phyloP scores from a whole-genome alignment of 1,140 invertebrate genomes.

The Agrilus planipennis region DNA sequence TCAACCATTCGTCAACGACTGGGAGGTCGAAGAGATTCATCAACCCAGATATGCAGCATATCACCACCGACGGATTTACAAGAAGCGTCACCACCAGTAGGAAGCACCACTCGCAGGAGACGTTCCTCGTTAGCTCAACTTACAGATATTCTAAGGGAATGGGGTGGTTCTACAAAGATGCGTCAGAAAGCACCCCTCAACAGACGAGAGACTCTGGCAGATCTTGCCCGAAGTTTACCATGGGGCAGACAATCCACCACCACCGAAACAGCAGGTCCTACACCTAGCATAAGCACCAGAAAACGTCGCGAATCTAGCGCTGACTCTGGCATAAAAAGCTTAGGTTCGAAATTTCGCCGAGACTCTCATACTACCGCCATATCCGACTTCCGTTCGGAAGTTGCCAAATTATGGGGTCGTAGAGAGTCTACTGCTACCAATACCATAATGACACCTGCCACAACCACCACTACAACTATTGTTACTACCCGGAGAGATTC shows the following conservation, averaged over 20 bases:
- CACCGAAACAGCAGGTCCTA: constrained; percentile 41
- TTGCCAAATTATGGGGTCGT: constrained; percentile 56
- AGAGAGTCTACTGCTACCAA: constrained; percentile 41
- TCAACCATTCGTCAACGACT: constrained; percentile 67
- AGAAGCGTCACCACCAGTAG: constrained; percentile 48
- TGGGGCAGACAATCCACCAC: constrained; percentile 52
- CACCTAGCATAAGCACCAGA: constrained; percentile 38
- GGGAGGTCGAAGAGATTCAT: constrained; percentile 70
- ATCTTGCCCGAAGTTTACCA: constrained; percentile 61
- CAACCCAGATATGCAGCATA: constrained; percentile 74
- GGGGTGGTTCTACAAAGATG: constrained; percentile 56
- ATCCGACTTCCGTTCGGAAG: constrained; percentile 56
- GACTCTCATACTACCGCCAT: constrained; percentile 52
- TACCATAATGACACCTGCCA: constrained; percentile 32
- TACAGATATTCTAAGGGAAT: constrained; percentile 75
- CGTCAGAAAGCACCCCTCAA: constrained; percentile 56
- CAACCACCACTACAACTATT: no score
- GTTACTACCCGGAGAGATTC: constrained; percentile 44
- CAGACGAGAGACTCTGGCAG: constrained; percentile 71
- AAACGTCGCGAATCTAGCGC: constrained; percentile 69
- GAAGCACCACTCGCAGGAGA: constrained; percentile 47
- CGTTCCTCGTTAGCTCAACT: constrained; percentile 75
- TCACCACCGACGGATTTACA: constrained; percentile 61
- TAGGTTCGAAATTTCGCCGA: constrained; percentile 52
- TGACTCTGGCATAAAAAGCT: constrained; percentile 68